Base-by-base conservation (phyloP, 2,797 vertebrate genomes). In the Gila robusta region DNA sequence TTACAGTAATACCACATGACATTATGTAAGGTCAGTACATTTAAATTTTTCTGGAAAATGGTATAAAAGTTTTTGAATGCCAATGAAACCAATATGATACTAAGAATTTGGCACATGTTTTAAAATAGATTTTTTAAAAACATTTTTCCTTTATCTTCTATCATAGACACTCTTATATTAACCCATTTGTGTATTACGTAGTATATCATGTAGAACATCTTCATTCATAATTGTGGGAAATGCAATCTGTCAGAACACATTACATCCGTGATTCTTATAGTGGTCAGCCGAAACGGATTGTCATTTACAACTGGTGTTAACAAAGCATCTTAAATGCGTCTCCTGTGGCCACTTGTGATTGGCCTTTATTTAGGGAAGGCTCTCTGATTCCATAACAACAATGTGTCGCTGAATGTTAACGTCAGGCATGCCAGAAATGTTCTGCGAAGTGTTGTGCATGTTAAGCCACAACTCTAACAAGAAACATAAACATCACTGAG, bases 401-500 rank as follows among this genome's bases (percentile, higher is more conserved):
- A 1, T 7, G 44, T 76, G 82, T 19, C 23, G 1, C 47, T 78
- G 17, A 78, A 56, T 17, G 35, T 69, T 59, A n/a, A 52, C 23
- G 52, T 83, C 82, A 76, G 72, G 77, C 66, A 85, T 28, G 47
- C 76, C 26, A 80, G 74, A 83, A 70, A 39, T 54, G 64, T 32
- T 77, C 77, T 81, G 73, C 72, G 23, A 17, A 83, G 59, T 84
- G 81, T 54, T 67, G 71, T 71, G 28, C 35, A 56, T 78, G 62
- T 47, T 87, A 72, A 81, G 83, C 87, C 56, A 37, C 71, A 90
- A 79, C 82, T 88, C 81, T 86, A 80, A 84, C 64, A 49, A 62
- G 62, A 77, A 83, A 76, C 86, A 88, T 91, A 90, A 92, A 90
- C 93, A 94, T 93, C 88, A 88, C 89, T 85, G 82, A 85, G 88